These are phyloP conservation scores for Torymus aiolomorphi DNA, from an alignment of 2,888 invertebrate species.

Conservation along the genomic window DNA sequence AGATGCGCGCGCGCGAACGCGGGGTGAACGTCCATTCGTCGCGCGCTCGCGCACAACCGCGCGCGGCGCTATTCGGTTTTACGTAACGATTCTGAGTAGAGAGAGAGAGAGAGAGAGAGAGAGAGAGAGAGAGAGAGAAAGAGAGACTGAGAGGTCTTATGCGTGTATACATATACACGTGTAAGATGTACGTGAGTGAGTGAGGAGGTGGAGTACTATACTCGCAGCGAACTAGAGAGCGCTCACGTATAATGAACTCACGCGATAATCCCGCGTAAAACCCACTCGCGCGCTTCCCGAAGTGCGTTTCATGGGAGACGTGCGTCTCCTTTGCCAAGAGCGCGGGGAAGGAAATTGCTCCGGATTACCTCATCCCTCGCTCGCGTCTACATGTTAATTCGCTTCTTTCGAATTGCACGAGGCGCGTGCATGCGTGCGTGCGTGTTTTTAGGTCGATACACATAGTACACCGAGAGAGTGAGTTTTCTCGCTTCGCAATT, in stretches of 20 bases:
- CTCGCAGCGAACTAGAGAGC: conserved; percentile 12
- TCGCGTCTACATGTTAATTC: conserved; percentile 50
- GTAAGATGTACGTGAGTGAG: neutral
- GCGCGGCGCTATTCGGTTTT: conserved; percentile 62
- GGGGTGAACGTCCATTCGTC: conserved; percentile 56
- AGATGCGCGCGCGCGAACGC: conserved; percentile 6
- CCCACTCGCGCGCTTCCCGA: conserved; percentile 64
- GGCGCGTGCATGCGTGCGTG: neutral
- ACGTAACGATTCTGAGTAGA: conserved; percentile 63
- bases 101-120: no score
- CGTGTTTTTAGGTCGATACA: conserved; percentile 42
- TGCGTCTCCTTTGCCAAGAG: conserved; percentile 26
- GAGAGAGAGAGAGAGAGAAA: no score
- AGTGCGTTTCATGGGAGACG: conserved; percentile 64
- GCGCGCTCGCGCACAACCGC: conserved; percentile 12
- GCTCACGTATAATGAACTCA: conserved; percentile 69
- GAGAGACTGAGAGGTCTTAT: no score
- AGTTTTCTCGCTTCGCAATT: neutral
- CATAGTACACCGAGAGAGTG: neutral
- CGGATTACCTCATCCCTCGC: conserved; percentile 67
- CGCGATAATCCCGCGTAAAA: conserved; percentile 70
- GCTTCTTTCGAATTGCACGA: conserved; percentile 16
- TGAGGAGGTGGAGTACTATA: neutral
- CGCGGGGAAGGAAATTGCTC: conserved; percentile 69
- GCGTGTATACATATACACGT: no score